Percentiles rank a stretch among this genome's conserved stretches.
phyloP scores from a whole-genome alignment of 92 coral and sea anemone species.

The Porites rus region DNA sequence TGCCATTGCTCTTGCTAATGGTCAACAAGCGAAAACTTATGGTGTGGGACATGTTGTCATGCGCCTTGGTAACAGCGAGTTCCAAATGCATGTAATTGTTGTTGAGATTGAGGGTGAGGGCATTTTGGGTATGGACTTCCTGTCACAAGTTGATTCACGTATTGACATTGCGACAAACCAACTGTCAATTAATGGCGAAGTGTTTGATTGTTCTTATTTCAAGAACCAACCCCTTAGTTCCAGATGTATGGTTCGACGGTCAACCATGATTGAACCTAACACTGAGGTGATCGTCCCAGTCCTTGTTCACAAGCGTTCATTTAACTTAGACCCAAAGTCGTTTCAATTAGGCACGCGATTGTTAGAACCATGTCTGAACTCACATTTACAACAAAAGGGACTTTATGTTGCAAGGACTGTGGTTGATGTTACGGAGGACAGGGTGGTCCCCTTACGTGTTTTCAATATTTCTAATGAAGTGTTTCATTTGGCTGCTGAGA shows the following conservation, averaged over 20 bases:
- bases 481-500: too few species aligned
- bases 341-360: too few species aligned
- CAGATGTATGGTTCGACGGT: too few species aligned
- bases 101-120: conserved; percentile 58
- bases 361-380: too few species aligned
- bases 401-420: conserved; percentile 35
- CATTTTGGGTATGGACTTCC: conserved; percentile 62
- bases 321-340: too few species aligned
- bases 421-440: conserved; percentile 32
- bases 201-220: conserved; percentile 9
- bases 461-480: too few species aligned
- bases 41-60: conserved; percentile 34
- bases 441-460: neutral
- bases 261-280: too few species aligned
- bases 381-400: too few species aligned
- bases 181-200: conserved; percentile 51
- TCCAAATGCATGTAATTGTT: conserved; percentile 36
- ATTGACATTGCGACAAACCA: conserved; percentile 49
- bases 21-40: conserved; percentile 39
- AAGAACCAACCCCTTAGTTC: conserved; percentile 20
- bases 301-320: too few species aligned
- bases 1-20: conserved; percentile 45
- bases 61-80: conserved; percentile 42
- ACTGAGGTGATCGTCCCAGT: too few species aligned
- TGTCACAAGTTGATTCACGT: conserved; percentile 33